Percentiles rank a stretch among this genome's conserved stretches.
Evolutionary conservation across 2,888 invertebrate species (phyloP).

Genomic region (Hanleya hanleyi): DNA sequence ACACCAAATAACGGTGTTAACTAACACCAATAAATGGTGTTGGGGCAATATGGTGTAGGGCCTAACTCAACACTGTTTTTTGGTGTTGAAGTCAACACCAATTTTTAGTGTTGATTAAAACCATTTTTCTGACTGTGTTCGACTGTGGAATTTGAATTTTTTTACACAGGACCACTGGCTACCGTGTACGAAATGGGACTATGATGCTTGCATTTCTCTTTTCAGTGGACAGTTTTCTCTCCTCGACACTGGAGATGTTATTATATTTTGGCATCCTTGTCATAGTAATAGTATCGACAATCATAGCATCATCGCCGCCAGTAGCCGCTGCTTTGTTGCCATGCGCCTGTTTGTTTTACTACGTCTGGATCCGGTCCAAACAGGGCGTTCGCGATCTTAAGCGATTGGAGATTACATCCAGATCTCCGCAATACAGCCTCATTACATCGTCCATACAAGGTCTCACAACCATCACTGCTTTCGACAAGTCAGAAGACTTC

Average conservation of each 20-base stretch:
- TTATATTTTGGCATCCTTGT: neutral
- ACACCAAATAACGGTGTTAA: too few species aligned
- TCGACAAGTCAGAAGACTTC: constrained; percentile 74
- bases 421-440: constrained; percentile 77
- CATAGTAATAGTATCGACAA: neutral
- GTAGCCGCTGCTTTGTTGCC: constrained; percentile 62
- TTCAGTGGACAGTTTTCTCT: constrained; percentile 7
- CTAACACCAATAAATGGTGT: too few species aligned
- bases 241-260: neutral
- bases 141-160: too few species aligned
- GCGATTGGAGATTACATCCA: constrained; percentile 75
- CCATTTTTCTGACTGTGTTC: too few species aligned
- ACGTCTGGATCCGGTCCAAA: constrained; percentile 69
- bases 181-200: too few species aligned
- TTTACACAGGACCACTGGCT: too few species aligned
- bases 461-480: constrained; percentile 77
- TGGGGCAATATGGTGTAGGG: too few species aligned
- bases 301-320: neutral
- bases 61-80: too few species aligned
- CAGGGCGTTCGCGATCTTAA: constrained; percentile 58
- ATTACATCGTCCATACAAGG: constrained; percentile 77
- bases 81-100: too few species aligned
- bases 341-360: constrained; percentile 62
- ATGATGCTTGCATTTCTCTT: too few species aligned
- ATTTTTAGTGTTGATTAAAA: too few species aligned